Evolutionary conservation across 2,113 vertebrate genomes (phyloP), one percentile per base, ranked within the genome.

Genomic region (Atrichornis clamosus): DNA sequence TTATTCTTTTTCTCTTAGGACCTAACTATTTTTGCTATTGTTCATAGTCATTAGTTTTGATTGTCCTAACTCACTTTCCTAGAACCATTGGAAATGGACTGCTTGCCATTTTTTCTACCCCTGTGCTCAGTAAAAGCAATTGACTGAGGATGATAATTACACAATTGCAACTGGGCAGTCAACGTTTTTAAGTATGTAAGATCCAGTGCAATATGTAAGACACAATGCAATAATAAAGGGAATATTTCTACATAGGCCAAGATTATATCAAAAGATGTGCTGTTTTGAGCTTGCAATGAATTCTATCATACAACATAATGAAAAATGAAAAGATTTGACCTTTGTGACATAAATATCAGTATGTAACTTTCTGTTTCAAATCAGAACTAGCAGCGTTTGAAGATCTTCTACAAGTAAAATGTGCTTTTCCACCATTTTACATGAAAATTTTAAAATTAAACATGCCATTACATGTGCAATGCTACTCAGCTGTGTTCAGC

Each of bases 181-280:
- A 94, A 94, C 15, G 35, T 37, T 74, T 56, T 86, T 88, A 95
- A 94, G 84, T 87, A 75, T n/a, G 35, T 76, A 92, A 33, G 13
- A 64, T 64, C 6, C 11, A 52, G 42, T 30, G 24, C 3, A 23
- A 47, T 50, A 85, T 26, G 37, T 44, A 65, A 35, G 27, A 50
- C 23, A 42, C 33, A 95, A 78, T 32, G n/a, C 44, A 95, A 94
- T 28, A 91, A 58, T 41, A 96, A 93, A 87, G 49, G 35, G 28
- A 91, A 76, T 96, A 94, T 97, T 94, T 96, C 73, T 93, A 47
- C 42, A 32, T 67, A 63, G 69, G 82, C 12, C 73, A 88, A 90
- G 47, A 64, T 46, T 65, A 59, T 84, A 83, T 39, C 46, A 85
- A 97, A 97, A 63, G 70, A 94, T 94, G 18, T 64, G 62, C 87